phyloP scores from a whole-genome alignment of 1,140 invertebrate species.

The Nasonia giraulti region DNA sequence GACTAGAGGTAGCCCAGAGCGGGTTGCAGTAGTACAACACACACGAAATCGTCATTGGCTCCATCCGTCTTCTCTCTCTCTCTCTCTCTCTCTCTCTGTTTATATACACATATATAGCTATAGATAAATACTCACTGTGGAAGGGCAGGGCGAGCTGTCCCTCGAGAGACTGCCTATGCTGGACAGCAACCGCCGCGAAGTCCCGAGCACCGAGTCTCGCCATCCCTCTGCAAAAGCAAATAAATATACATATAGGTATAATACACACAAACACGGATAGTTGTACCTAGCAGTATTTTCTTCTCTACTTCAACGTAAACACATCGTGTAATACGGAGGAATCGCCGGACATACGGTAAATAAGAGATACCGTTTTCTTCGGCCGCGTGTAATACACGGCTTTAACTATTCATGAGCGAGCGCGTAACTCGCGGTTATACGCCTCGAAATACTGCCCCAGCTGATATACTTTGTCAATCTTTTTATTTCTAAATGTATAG shows the following conservation, averaged over 20 bases:
- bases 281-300: neutral
- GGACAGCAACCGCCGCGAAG: conserved; percentile 69
- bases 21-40: neutral
- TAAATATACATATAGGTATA: neutral
- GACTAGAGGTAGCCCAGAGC: neutral
- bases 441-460: no score
- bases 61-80: neutral
- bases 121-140: conserved; percentile 63
- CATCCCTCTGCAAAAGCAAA: conserved; percentile 71
- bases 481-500: no score
- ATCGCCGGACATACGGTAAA: neutral
- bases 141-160: conserved; percentile 67
- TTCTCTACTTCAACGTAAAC: neutral
- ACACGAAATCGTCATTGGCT: conserved; percentile 21
- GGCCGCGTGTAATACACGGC: neutral
- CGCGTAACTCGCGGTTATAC: no score
- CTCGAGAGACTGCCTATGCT: conserved; percentile 72
- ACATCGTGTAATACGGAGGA: neutral
- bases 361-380: neutral
- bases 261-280: neutral
- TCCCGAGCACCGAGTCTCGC: conserved; percentile 72
- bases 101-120: neutral
- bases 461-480: no score
- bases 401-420: no score
- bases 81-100: neutral